phyloP scores from a whole-genome alignment of 1,140 invertebrate genomes.

The Alviniconcha marisindica region DNA sequence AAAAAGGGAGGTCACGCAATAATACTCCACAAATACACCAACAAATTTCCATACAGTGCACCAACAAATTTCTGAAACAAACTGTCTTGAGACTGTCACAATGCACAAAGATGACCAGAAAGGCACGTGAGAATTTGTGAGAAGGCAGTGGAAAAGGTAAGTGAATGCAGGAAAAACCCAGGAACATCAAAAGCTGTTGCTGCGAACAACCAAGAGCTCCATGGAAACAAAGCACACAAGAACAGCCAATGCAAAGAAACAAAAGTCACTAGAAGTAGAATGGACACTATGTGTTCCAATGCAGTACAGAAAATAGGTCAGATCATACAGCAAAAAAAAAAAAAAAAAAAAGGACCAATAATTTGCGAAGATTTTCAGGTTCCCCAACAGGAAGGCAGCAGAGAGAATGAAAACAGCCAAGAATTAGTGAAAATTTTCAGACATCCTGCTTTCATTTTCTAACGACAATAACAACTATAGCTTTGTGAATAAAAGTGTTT shows the following conservation, averaged over 20 bases:
- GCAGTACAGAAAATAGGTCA: slow-evolving; percentile 43
- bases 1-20: too few relatives aligned
- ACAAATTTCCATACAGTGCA: too few relatives aligned
- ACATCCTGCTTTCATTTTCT: too few relatives aligned
- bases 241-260: slow-evolving; percentile 61
- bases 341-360: slow-evolving; percentile 15
- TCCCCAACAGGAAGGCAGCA: not conserved
- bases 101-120: not conserved
- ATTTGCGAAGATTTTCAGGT: not conserved
- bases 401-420: not conserved
- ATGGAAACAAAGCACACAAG: slow-evolving; percentile 59
- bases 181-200: slow-evolving; percentile 45
- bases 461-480: too few relatives aligned
- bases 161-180: not conserved
- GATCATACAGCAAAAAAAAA: slow-evolving; percentile 17
- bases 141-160: not conserved
- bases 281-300: slow-evolving; percentile 36
- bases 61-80: slow-evolving; percentile 7
- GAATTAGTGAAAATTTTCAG: not conserved
- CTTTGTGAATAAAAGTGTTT: too few relatives aligned
- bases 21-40: too few relatives aligned
- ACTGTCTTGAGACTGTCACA: too few relatives aligned
- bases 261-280: slow-evolving; percentile 61
- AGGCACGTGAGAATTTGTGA: not conserved
- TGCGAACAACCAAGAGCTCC: slow-evolving; percentile 58